A percentile compares a stretch with the other conserved stretches of the same genome.
Conservation (phyloP, 2,888 invertebrate genomes). For the Morpho helenor region DNA sequence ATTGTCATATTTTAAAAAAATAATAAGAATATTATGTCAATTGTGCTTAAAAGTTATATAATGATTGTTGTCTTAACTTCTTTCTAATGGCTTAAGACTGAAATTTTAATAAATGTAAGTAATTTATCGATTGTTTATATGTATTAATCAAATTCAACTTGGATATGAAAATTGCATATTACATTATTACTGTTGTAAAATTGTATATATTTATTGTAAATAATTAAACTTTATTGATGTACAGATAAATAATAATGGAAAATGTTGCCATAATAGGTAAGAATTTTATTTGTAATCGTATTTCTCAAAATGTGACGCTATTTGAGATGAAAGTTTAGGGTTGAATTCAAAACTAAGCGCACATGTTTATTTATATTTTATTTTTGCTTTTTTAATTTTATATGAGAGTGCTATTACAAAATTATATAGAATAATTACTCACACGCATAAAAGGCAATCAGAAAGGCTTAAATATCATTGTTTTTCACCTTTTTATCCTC, state of each 20-base stretch:
- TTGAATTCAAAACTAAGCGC: neutral
- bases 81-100: conserved; percentile 26
- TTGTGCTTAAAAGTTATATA: conserved; percentile 15
- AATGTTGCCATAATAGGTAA: conserved; percentile 31
- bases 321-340: neutral
- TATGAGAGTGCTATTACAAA: no score
- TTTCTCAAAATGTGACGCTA: conserved; percentile 1
- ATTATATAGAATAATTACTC: no score
- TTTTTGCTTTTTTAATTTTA: no score
- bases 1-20: neutral
- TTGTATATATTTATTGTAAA: conserved; percentile 19
- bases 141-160: conserved; percentile 4
- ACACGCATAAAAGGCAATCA: no score
- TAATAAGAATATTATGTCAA: conserved; percentile 15
- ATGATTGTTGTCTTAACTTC: conserved; percentile 19
- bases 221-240: conserved; percentile 15
- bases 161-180: conserved; percentile 13
- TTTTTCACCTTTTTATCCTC: no score
- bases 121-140: conserved; percentile 13
- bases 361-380: neutral
- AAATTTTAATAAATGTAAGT: conserved; percentile 20
- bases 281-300: conserved; percentile 11
- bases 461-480: no score
- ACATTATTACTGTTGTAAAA: conserved; percentile 15
- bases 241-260: conserved; percentile 23